These are phyloP conservation scores for Anastrepha ludens DNA, from an alignment of 1,140 invertebrate genomes.

Conservation along the genomic window DNA sequence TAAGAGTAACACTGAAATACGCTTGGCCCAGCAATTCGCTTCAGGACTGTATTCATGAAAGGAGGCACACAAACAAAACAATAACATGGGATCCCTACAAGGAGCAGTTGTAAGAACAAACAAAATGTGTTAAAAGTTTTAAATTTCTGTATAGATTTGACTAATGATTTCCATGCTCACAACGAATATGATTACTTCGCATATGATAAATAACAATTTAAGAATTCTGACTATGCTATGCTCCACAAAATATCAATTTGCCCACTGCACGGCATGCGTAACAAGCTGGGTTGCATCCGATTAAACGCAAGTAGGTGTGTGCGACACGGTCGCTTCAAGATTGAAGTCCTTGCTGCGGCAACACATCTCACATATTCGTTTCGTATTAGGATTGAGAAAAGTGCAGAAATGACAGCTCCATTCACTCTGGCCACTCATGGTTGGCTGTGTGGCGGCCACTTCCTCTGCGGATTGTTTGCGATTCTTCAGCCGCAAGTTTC, in stretches of 20 bases:
- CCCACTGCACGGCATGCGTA: not conserved
- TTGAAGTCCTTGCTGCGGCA: conserved; percentile 76
- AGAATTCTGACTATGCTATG: not conserved
- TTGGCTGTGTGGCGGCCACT: conserved; percentile 31
- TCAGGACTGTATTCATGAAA: conserved; percentile 9
- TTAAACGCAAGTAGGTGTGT: conserved; percentile 70
- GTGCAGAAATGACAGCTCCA: conserved; percentile 84
- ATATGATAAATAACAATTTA: not conserved
- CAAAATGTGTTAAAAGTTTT: not conserved
- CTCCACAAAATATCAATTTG: not conserved
- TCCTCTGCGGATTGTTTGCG: not conserved
- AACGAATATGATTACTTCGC: not conserved
- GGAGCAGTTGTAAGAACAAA: not conserved
- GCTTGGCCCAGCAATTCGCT: not conserved
- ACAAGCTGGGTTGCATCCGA: not conserved
- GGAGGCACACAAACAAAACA: not conserved
- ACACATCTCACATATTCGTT: conserved; percentile 85
- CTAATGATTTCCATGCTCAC: not conserved
- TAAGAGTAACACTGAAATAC: conserved; percentile 42
- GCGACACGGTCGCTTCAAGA: conserved; percentile 65
- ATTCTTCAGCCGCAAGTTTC: not conserved
- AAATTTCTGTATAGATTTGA: conserved; percentile 27
- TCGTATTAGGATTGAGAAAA: conserved; percentile 78
- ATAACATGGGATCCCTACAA: not conserved
- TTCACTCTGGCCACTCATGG: conserved; percentile 66